Conservation (phyloP, 2,113 vertebrate species). For the Dipodomys ordii region DNA sequence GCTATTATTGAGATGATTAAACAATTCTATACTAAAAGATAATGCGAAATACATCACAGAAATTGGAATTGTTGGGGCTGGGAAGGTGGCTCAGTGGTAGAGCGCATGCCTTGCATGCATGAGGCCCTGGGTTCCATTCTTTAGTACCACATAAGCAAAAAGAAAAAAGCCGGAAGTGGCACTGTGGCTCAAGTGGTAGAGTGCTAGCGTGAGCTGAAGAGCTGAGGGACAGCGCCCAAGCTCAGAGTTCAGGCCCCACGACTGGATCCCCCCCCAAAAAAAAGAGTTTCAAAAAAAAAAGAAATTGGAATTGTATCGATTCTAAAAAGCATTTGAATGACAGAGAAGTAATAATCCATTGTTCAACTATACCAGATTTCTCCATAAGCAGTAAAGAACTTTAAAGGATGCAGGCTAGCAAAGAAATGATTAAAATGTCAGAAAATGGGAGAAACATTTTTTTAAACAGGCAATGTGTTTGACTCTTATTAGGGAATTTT, state of each 20-base stretch:
- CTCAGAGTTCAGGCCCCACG: too few species aligned
- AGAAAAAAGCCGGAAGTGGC: too few species aligned
- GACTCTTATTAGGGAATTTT: not conserved
- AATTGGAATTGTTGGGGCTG: not conserved
- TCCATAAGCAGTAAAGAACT: slow-evolving; percentile 19
- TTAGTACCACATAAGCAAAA: too few species aligned
- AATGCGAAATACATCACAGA: not conserved
- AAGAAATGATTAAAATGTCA: slow-evolving; percentile 2
- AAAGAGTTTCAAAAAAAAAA: not conserved
- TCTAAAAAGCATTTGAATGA: slow-evolving; percentile 4
- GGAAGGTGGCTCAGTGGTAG: too few species aligned
- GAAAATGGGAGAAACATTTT: not conserved
- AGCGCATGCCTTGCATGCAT: too few species aligned
- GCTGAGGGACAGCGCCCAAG: too few species aligned
- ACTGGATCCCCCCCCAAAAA: too few species aligned
- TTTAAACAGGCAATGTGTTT: not conserved
- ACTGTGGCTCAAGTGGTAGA: too few species aligned
- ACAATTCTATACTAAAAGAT: not conserved
- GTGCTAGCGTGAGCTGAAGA: too few species aligned
- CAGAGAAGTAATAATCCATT: not conserved
- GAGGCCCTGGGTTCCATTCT: too few species aligned
- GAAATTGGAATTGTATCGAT: slow-evolving; percentile 23
- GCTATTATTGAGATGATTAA: not conserved
- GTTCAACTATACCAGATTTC: slow-evolving; percentile 9
- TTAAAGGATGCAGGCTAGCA: not conserved